These are phyloP conservation scores for Saguinus imperator DNA, from an alignment of 2,113 vertebrate species.

Conservation along the genomic window DNA sequence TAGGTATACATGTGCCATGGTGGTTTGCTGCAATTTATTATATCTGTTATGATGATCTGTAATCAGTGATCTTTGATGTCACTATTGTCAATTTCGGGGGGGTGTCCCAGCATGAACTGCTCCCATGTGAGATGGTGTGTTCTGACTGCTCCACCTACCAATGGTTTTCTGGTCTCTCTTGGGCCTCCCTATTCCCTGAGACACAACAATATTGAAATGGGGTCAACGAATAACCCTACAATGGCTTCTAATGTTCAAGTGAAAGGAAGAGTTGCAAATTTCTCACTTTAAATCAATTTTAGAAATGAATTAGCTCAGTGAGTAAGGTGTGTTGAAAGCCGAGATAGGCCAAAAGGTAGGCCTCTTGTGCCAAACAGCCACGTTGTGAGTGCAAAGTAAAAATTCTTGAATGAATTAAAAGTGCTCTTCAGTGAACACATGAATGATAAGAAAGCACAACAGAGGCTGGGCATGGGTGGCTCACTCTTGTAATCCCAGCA, in stretches of 20 bases:
- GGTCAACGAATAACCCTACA: not conserved
- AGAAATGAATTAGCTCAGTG: not conserved
- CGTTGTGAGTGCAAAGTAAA: not conserved
- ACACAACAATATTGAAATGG: not conserved
- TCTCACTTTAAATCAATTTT: not conserved
- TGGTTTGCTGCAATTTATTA: too few relatives aligned
- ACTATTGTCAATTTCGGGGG: not conserved
- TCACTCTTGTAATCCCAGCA: too few relatives aligned
- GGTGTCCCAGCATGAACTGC: rapidly evolving
- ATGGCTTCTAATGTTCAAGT: not conserved
- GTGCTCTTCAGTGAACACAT: not conserved
- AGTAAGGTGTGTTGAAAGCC: not conserved
- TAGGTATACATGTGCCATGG: too few relatives aligned
- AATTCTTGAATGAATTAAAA: not conserved
- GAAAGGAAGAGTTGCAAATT: not conserved
- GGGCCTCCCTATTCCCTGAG: not conserved
- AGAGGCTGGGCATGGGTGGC: too few relatives aligned
- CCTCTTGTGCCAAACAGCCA: not conserved
- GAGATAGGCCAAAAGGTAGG: not conserved
- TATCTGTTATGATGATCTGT: not conserved
- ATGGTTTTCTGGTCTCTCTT: not conserved
- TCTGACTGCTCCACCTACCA: not conserved
- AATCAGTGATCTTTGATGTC: not conserved
- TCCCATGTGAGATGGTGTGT: not conserved
- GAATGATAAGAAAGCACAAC: not conserved